phyloP scores from a whole-genome alignment of 2,888 invertebrate species.

The Leucophenga montana region DNA sequence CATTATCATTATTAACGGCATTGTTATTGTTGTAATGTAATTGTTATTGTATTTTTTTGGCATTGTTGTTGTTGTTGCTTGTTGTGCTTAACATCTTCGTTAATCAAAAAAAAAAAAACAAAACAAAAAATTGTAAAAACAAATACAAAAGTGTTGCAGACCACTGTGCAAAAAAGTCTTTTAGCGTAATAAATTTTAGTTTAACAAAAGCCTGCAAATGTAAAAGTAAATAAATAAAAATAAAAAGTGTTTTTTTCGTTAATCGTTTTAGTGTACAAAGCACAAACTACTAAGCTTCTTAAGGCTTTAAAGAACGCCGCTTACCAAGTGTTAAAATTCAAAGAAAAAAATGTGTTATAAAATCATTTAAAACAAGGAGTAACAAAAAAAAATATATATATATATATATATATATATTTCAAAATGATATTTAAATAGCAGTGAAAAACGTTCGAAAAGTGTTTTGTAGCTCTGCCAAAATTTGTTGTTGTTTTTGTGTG shows the following conservation, averaged over 20 bases:
- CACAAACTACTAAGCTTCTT: conserved; percentile 27
- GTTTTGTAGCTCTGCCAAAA: conserved; percentile 25
- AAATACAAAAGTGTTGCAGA: no score
- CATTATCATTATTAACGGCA: no score
- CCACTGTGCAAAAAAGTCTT: background rate
- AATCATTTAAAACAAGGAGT: conserved; percentile 1
- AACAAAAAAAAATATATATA: no score
- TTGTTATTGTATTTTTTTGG: no score
- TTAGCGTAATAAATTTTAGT: conserved; percentile 35
- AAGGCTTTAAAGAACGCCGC: background rate
- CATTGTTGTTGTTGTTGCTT: conserved; percentile 32
- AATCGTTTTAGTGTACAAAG: conserved; percentile 1
- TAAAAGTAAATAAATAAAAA: no score
- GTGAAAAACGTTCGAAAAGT: conserved; percentile 25
- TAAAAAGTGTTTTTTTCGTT: conserved; percentile 7
- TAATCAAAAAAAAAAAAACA: no score
- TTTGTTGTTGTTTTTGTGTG: no score
- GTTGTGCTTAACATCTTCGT: conserved; percentile 33
- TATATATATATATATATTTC: no score
- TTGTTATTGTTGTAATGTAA: no score
- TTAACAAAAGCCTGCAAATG: no score
- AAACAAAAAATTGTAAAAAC: no score
- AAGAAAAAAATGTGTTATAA: conserved; percentile 19
- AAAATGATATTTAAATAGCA: conserved; percentile 50
- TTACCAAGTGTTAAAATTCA: background rate